These are phyloP conservation scores for Istiophorus platypterus DNA, from an alignment of 2,113 vertebrate species.

Conservation along the genomic window DNA sequence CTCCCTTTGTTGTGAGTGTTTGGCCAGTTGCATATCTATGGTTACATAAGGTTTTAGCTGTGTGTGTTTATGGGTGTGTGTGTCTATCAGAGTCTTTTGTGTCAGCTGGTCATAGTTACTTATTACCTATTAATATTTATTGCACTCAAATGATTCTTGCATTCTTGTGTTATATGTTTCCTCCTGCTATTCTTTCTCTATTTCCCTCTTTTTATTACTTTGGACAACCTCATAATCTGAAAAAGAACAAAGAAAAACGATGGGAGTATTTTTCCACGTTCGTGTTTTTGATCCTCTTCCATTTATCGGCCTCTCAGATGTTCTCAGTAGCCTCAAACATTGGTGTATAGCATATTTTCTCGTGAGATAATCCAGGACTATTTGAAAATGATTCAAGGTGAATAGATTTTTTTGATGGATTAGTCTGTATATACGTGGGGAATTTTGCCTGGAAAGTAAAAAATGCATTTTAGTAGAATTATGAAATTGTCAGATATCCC, in stretches of 20 bases:
- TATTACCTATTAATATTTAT: background rate
- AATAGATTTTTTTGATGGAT: too few relatives aligned
- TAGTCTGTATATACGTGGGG: too few relatives aligned
- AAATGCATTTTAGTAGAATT: too few relatives aligned
- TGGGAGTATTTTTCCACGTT: too few relatives aligned
- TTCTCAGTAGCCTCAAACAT: too few relatives aligned
- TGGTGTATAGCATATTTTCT: background rate
- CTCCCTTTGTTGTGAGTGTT: slow-evolving; percentile 1
- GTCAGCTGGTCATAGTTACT: background rate
- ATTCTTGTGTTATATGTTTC: too few relatives aligned
- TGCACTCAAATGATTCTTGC: background rate
- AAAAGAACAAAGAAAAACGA: too few relatives aligned
- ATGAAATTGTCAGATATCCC: too few relatives aligned
- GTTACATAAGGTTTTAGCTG: slow-evolving; percentile 42
- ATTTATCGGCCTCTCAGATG: background rate
- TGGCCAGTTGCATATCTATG: slow-evolving; percentile 16
- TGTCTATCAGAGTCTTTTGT: background rate
- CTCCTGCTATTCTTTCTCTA: background rate
- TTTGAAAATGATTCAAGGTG: background rate
- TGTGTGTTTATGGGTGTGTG: slow-evolving; percentile 24
- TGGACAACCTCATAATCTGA: background rate
- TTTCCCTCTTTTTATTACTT: background rate
- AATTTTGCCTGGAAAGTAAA: too few relatives aligned
- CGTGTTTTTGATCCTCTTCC: too few relatives aligned
- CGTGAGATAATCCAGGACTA: background rate